These are phyloP conservation scores for Astreopora myriophthalma DNA, from an alignment of 64 coral and sea anemone species.

Conservation along the genomic window DNA sequence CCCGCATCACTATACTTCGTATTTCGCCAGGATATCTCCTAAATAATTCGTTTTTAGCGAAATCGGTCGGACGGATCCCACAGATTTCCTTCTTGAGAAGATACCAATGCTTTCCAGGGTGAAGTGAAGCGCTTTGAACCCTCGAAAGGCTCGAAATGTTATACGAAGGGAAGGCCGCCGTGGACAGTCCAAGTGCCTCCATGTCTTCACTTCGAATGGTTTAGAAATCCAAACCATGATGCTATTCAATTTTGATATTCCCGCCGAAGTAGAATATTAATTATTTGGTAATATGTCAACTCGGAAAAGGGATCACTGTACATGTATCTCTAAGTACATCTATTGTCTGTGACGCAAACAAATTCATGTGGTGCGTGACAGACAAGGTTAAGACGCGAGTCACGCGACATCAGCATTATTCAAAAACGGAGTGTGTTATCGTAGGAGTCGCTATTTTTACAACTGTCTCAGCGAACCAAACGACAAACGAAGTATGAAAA, in stretches of 20 bases:
- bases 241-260: neutral
- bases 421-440: too few relatives aligned
- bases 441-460: too few relatives aligned
- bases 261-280: neutral
- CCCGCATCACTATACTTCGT: neutral
- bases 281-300: neutral
- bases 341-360: neutral
- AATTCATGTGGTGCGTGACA: neutral
- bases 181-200: neutral
- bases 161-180: neutral
- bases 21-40: slow-evolving; percentile 28
- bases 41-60: slow-evolving; percentile 25
- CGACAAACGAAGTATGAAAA: neutral
- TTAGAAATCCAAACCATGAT: neutral
- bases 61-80: neutral
- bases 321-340: neutral
- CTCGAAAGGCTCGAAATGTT: neutral
- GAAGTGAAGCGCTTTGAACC: slow-evolving; percentile 14
- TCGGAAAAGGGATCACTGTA: neutral
- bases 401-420: neutral
- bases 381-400: neutral
- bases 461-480: too few relatives aligned
- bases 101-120: slow-evolving; percentile 36
- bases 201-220: neutral
- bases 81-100: slow-evolving; percentile 1